Conservation (phyloP, 2,797 vertebrate genomes). For the Poeciliopsis infans region DNA sequence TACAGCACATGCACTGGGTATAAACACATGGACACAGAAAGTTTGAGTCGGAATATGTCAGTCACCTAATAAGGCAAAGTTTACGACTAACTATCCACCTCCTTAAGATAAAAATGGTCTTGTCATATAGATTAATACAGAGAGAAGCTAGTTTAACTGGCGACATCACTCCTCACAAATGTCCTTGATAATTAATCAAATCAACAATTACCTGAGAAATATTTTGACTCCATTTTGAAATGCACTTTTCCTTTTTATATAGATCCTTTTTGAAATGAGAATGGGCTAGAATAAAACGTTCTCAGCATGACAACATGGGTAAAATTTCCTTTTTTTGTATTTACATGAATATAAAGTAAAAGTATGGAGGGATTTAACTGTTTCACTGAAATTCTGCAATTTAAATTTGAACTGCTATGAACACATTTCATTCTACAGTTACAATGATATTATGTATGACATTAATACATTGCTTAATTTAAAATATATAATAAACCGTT, state of each 20-base stretch:
- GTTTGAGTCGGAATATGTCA: background rate
- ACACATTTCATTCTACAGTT: background rate
- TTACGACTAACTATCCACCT: conserved; percentile 1
- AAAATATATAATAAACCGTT: background rate
- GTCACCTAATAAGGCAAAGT: conserved; percentile 12
- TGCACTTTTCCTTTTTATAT: background rate
- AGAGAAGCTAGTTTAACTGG: background rate
- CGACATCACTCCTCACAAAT: conserved; percentile 17
- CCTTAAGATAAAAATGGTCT: background rate
- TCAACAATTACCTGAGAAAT: conserved; percentile 20
- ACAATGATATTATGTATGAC: background rate
- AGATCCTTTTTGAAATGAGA: background rate
- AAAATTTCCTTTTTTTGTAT: background rate
- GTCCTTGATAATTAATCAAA: conserved; percentile 27
- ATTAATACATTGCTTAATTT: background rate
- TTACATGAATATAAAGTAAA: background rate
- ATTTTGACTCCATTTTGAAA: conserved; percentile 38
- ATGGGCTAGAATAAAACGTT: background rate
- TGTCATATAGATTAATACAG: conserved; percentile 14
- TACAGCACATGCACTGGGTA: conserved; percentile 22
- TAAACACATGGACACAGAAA: conserved; percentile 8
- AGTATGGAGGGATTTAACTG: background rate
- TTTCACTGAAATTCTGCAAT: background rate
- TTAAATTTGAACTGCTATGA: background rate
- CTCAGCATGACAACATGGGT: background rate